Base-by-base conservation (phyloP, 2,797 vertebrate genomes). In the Notoglanidium macrostoma region DNA sequence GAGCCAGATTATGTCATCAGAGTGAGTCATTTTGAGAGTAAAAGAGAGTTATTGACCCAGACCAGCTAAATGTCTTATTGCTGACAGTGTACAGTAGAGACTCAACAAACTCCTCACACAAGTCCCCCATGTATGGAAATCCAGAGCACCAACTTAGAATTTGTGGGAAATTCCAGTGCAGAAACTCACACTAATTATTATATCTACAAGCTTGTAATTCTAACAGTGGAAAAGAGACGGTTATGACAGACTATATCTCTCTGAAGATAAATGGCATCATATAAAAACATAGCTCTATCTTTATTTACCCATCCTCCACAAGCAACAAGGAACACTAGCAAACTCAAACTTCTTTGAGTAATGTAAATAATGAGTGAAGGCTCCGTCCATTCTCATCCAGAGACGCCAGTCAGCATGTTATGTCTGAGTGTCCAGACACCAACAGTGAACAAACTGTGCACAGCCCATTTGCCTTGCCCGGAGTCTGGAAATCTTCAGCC, bases 1-100 rank as follows among this genome's bases (percentile, higher is more conserved):
- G 86, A 90, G 83, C 1, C 80, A 72, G 90, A 92, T 95, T 93
- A 95, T 91, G 93, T 95, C 94, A 95, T 89, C 44, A 86, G 87
- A 90, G 83, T 87, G 88, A 90, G 85, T 92, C 94, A 93, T 94
- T 91, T 19, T 44, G 77, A 84, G 89, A 89, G 89, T 85, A 83
- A 87, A 23, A 9, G 80, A 88, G 76, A 67, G 72, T 29, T 90
- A 89, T 70, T 91, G 90, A 93, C 87, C 92, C 90, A 92, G 87
- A 84, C 91, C 68, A 55, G 80, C 76, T 87, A 63, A 91, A 88
- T 76, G 89, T 89, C 78, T 89, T 83, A 87, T 81, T 87, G 73
- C 91, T 86, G 91, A 85, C 73, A 87, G 82, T 61, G 51, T 85
- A 83, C 73, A 87, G 78, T 55, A 84, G 8, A 81, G 57, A 86